A percentile compares a stretch with the other conserved stretches of the same genome.
Conservation (phyloP, 2,888 invertebrate species). For the Ophonus ardosiacus region DNA sequence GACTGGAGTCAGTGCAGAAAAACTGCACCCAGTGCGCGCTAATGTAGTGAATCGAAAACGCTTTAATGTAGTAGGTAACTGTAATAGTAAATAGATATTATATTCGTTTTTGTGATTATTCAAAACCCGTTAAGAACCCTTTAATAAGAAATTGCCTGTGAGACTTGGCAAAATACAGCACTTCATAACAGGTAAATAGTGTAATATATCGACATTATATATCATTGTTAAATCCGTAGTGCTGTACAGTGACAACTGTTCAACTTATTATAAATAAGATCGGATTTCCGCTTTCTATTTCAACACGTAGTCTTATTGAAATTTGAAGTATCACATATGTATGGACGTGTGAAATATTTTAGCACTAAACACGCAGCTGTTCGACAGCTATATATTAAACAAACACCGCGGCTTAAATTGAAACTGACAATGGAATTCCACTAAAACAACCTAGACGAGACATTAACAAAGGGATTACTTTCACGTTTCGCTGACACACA, state of each 20-base stretch:
- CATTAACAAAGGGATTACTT: slow-evolving; percentile 39
- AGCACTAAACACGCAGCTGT: slow-evolving; percentile 1
- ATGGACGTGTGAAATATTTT: neutral
- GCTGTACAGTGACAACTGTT: neutral
- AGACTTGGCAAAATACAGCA: too few relatives aligned
- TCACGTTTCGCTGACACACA: neutral
- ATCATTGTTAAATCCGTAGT: too few relatives aligned
- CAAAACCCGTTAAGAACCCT: too few relatives aligned
- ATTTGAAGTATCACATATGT: neutral
- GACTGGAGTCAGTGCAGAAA: too few relatives aligned
- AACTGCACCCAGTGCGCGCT: too few relatives aligned
- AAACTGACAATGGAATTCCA: slow-evolving; percentile 16
- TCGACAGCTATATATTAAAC: slow-evolving; percentile 38
- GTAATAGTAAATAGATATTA: too few relatives aligned
- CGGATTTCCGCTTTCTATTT: neutral
- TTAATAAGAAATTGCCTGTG: too few relatives aligned
- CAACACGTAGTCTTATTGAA: slow-evolving; percentile 6
- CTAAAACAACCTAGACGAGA: neutral
- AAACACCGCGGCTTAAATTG: slow-evolving; percentile 14
- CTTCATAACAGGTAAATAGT: too few relatives aligned
- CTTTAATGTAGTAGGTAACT: too few relatives aligned
- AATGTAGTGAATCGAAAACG: too few relatives aligned
- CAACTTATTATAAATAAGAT: neutral
- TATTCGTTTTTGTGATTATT: too few relatives aligned
- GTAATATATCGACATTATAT: too few relatives aligned